Conservation (phyloP, 2,888 invertebrate genomes). For the Urechis unicinctus region DNA sequence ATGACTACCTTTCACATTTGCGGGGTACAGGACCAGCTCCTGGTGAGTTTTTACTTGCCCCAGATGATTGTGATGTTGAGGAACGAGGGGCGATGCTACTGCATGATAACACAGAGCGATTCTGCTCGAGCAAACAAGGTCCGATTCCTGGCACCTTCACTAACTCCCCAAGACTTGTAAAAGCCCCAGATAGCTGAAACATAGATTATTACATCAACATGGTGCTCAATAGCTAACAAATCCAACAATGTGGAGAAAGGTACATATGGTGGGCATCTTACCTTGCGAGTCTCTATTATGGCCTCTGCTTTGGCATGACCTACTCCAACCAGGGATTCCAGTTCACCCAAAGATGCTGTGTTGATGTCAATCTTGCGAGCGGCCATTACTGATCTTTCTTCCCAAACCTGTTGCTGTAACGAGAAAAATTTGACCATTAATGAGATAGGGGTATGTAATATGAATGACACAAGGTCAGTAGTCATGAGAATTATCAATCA, state of each 20-base stretch:
- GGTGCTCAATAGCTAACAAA: too few relatives aligned
- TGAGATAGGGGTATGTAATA: too few relatives aligned
- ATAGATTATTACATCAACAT: too few relatives aligned
- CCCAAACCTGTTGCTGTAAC: too few relatives aligned
- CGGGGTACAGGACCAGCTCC: too few relatives aligned
- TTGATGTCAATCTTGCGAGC: constrained; percentile 39
- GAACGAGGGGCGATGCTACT: not conserved
- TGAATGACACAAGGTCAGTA: too few relatives aligned
- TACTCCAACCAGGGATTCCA: constrained; percentile 45
- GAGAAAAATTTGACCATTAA: too few relatives aligned
- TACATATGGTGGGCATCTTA: constrained; percentile 17
- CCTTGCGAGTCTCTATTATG: constrained; percentile 46
- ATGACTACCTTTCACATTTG: too few relatives aligned
- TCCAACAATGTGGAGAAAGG: not conserved
- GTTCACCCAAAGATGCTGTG: constrained; percentile 43
- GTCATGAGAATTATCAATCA: too few relatives aligned
- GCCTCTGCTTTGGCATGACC: constrained; percentile 48
- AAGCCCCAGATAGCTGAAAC: constrained; percentile 41
- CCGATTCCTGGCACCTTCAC: constrained; percentile 45
- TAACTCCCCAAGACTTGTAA: constrained; percentile 39
- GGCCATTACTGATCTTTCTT: constrained; percentile 16
- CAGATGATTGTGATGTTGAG: too few relatives aligned
- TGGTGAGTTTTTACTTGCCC: too few relatives aligned
- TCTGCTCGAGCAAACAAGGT: constrained; percentile 40
- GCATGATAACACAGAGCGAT: constrained; percentile 31